Conservation (phyloP, 2,113 vertebrate genomes). For the Charadrius vociferus region DNA sequence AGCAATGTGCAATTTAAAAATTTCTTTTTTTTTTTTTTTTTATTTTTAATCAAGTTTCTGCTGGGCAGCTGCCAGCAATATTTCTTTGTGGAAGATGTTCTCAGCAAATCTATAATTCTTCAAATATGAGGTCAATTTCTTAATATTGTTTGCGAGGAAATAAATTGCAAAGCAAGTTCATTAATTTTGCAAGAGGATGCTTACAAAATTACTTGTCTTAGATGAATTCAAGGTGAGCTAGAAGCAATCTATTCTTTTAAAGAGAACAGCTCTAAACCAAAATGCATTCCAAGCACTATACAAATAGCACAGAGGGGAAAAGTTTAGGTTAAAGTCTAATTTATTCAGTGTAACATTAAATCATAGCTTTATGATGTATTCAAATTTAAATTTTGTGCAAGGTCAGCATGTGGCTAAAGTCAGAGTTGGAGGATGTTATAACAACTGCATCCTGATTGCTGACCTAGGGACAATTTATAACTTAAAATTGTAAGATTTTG, state of each 20-base stretch:
- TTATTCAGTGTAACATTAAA: background rate
- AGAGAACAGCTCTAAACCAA: background rate
- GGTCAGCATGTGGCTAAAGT: background rate
- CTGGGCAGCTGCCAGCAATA: background rate
- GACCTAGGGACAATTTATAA: constrained; percentile 14
- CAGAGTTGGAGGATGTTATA: background rate
- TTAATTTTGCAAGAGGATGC: background rate
- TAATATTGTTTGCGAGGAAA: background rate
- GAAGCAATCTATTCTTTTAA: background rate
- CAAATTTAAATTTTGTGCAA: constrained; percentile 36
- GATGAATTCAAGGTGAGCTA: background rate
- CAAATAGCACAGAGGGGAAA: background rate
- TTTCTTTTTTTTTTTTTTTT: background rate
- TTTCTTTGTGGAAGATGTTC: background rate
- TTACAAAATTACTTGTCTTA: background rate
- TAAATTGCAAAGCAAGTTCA: background rate
- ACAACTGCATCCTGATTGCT: constrained; percentile 6
- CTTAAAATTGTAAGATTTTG: background rate
- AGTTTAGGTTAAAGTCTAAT: background rate
- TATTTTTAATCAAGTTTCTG: background rate
- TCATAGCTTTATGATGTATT: background rate
- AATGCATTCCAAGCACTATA: background rate
- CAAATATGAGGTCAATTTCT: background rate
- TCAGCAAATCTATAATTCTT: background rate
- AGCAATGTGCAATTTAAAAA: background rate